phyloP scores from a whole-genome alignment of 2,888 invertebrate genomes.

The Hyles lineata region DNA sequence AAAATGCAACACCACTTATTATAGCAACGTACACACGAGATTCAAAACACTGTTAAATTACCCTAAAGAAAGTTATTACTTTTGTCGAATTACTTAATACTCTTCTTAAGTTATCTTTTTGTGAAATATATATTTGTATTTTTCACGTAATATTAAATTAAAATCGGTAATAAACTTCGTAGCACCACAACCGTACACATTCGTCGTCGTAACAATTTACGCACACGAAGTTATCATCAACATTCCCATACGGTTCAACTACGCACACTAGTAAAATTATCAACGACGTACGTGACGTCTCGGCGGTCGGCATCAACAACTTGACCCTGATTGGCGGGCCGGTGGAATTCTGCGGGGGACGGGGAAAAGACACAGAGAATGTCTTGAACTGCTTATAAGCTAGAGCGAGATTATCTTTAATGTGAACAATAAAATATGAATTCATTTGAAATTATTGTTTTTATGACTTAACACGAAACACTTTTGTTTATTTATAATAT shows the following conservation, averaged over 20 bases:
- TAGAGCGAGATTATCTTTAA: constrained; percentile 22
- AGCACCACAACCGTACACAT: constrained; percentile 48
- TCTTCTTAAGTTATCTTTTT: constrained; percentile 36
- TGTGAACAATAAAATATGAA: no score
- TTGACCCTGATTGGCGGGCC: constrained; percentile 29
- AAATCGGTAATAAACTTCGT: constrained; percentile 54
- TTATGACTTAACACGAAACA: no score
- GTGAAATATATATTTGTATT: constrained; percentile 37
- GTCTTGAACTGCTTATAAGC: not conserved
- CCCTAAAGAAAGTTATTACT: constrained; percentile 38
- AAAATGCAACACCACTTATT: constrained; percentile 74
- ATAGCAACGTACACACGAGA: constrained; percentile 56
- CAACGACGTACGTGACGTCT: constrained; percentile 47
- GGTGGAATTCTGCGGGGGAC: constrained; percentile 12
- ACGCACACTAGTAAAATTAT: constrained; percentile 34
- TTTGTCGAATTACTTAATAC: constrained; percentile 38
- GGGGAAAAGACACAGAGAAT: not conserved
- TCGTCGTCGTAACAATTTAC: constrained; percentile 56
- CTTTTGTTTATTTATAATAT: no score
- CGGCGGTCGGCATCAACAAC: constrained; percentile 38
- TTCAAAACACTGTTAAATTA: constrained; percentile 37
- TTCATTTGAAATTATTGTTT: no score
- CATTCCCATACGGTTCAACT: constrained; percentile 32
- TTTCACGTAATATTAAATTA: constrained; percentile 45
- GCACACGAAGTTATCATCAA: constrained; percentile 43